These are phyloP conservation scores for Chaetorhynchus papuensis DNA, from an alignment of 2,113 vertebrate species.

Conservation along the genomic window DNA sequence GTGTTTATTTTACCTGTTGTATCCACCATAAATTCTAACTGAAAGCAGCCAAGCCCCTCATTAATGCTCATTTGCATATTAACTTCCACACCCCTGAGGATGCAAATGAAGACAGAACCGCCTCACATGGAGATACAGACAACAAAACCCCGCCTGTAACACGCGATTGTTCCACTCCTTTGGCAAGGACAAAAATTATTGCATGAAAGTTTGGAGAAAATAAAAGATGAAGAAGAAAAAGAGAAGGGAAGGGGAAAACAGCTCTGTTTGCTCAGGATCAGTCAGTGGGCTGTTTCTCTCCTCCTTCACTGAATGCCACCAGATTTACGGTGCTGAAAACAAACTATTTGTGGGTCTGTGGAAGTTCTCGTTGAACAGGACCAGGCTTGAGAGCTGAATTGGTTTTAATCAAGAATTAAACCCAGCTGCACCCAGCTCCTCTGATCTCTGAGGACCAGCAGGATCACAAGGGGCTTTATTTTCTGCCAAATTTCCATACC, in stretches of 20 bases:
- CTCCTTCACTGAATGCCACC: neutral
- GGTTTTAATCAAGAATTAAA: neutral
- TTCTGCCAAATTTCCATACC: neutral
- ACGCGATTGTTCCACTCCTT: fast-evolving
- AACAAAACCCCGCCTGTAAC: neutral
- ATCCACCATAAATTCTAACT: neutral
- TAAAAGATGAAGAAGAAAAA: neutral
- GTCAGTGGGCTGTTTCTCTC: neutral
- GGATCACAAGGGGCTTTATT: neutral
- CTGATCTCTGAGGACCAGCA: neutral
- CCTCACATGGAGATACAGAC: neutral
- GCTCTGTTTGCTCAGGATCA: neutral
- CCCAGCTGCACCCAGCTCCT: neutral
- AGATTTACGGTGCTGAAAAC: neutral
- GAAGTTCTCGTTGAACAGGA: neutral
- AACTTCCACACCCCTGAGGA: neutral
- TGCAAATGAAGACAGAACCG: neutral
- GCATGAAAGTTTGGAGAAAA: neutral
- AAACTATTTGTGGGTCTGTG: neutral
- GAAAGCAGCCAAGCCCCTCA: neutral
- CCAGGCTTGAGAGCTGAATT: neutral
- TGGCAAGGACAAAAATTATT: neutral
- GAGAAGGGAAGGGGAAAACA: neutral
- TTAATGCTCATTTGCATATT: neutral
- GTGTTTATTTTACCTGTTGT: neutral